Evolutionary conservation across 2,113 vertebrate genomes (phyloP).

Genomic region (Penelope pileata): DNA sequence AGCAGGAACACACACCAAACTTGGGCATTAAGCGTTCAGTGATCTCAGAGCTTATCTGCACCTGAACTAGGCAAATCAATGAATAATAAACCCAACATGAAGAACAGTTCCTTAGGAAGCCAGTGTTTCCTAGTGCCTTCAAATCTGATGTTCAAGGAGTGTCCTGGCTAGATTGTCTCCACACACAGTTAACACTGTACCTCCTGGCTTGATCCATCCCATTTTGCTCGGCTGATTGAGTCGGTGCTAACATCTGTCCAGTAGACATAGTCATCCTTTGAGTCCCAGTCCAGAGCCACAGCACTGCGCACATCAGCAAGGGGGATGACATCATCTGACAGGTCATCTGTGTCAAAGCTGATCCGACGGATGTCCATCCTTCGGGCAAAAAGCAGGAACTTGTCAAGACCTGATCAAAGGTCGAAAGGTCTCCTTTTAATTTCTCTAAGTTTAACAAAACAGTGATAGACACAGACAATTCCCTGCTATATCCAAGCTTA

Average conservation of each 20-base stretch:
- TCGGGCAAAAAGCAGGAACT: slow-evolving; percentile 99
- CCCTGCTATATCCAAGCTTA: slow-evolving; percentile 37
- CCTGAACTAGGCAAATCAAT: neutral
- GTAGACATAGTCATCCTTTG: slow-evolving; percentile 91
- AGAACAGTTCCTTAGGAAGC: neutral
- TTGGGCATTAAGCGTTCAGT: neutral
- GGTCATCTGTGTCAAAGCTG: slow-evolving; percentile 98
- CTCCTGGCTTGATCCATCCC: slow-evolving; percentile 94
- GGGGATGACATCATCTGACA: slow-evolving; percentile 96
- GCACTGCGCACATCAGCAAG: slow-evolving; percentile 96
- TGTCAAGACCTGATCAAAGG: slow-evolving; percentile 99
- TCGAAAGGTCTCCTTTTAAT: slow-evolving; percentile 99
- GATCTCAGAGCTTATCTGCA: neutral
- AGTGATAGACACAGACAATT: slow-evolving; percentile 79
- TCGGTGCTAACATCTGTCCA: slow-evolving; percentile 98
- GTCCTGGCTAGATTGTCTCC: neutral
- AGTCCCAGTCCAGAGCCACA: slow-evolving; percentile 97
- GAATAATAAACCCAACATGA: neutral
- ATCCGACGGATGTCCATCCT: slow-evolving; percentile 99
- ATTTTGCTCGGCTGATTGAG: slow-evolving; percentile 96
- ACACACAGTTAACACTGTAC: slow-evolving; percentile 68
- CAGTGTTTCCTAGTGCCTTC: neutral
- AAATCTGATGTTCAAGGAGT: neutral
- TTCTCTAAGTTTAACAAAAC: slow-evolving; percentile 90
- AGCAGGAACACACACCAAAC: neutral